phyloP scores from a whole-genome alignment of 2,888 invertebrate genomes.

The Poecilobothrus nobilitatus region DNA sequence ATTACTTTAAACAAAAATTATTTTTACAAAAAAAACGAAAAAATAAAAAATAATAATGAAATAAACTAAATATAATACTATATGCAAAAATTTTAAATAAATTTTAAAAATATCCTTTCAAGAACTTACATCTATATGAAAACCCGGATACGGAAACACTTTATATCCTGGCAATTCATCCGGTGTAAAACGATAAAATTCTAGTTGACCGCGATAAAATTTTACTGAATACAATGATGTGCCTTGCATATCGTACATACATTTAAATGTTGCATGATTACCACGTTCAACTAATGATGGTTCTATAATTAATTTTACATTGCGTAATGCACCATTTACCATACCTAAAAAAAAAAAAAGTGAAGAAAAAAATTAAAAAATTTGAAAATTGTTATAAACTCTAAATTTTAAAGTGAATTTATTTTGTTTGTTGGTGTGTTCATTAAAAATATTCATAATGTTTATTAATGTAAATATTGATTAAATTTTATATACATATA shows the following conservation, averaged over 20 bases:
- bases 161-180: slow-evolving; percentile 56
- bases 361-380: neutral
- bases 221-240: slow-evolving; percentile 61
- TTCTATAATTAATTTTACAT: slow-evolving; percentile 48
- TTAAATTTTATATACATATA: too few species aligned
- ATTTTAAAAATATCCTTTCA: slow-evolving; percentile 9
- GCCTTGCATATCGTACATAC: slow-evolving; percentile 56
- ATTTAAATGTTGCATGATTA: slow-evolving; percentile 52
- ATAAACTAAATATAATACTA: too few species aligned
- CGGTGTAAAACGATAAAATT: slow-evolving; percentile 60
- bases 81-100: too few species aligned
- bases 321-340: slow-evolving; percentile 46
- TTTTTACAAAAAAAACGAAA: too few species aligned
- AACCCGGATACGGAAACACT: slow-evolving; percentile 57
- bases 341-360: slow-evolving; percentile 31
- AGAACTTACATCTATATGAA: slow-evolving; percentile 57
- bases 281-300: slow-evolving; percentile 55
- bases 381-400: neutral
- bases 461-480: too few species aligned
- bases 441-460: too few species aligned
- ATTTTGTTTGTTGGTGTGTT: too few species aligned
- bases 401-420: too few species aligned
- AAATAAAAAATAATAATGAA: too few species aligned
- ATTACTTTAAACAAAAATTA: too few species aligned
- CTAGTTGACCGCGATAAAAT: slow-evolving; percentile 60